Evolutionary conservation across 2,797 vertebrate species (phyloP), one percentile per base, ranked within the genome.

Genomic region (Apogon talboti): DNA sequence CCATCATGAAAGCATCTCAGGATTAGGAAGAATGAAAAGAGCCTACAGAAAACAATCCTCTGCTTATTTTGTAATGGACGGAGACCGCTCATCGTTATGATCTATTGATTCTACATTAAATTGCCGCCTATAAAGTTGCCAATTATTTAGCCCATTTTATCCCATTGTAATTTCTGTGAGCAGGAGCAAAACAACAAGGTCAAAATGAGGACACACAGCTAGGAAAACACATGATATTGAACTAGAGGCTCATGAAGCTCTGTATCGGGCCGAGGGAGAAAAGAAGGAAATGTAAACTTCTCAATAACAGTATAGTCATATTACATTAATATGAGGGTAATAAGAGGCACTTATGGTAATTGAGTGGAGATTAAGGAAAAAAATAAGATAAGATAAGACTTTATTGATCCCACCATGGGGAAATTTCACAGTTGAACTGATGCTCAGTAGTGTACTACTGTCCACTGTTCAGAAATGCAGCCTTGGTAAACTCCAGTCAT

Each of bases 31-130:
- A 54, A 40, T 21, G 12, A 37, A 51, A 21, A 15, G 1, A 10
- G 43, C 44, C 19, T 3, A 21, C 18, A 1, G 10, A 48, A 46
- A 50, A 40, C 13, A 13, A 38, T 42, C 19, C 11, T 56, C 12
- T 15, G 12, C 56, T 51, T 7, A 4, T 15, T 46, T 19, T 11
- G 30, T 48, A 49, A 55, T 49, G 55, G 41, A 18, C 14, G 19
- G 7, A 30, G 16, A 74, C 57, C 37, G 16, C 13, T 46, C 48
- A 18, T 57, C 54, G 13, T 28, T 58, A 18, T 18, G 56, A 56
- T 55, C 11, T 48, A 73, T 59, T 59, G 64, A 73, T 65, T 53
- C n/a, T 15, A 43, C 44, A 51, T 55, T 56, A 62, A 60, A 52
- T 42, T 54, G 38, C 13, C 6, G 18, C 43, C 57, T 58, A 42